phyloP scores from a whole-genome alignment of 2,797 vertebrate genomes.

The Kryptolebias ocellatus region DNA sequence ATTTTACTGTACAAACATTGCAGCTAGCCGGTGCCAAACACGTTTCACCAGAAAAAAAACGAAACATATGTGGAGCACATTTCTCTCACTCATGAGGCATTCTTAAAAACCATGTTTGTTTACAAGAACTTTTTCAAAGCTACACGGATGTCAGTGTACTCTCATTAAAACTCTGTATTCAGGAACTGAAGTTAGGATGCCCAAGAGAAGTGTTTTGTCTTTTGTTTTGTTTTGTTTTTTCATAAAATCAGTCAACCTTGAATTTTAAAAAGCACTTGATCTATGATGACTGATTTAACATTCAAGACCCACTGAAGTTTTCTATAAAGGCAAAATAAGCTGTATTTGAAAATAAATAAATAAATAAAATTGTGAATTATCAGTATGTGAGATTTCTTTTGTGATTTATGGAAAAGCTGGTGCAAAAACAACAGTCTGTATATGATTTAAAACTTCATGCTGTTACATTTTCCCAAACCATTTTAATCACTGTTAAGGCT shows the following conservation, averaged over 20 bases:
- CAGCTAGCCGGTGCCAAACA: slow-evolving; percentile 38
- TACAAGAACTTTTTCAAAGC: slow-evolving; percentile 65
- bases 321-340: slow-evolving; percentile 76
- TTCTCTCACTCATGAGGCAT: slow-evolving; percentile 43
- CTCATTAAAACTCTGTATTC: slow-evolving; percentile 60
- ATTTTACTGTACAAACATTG: slow-evolving; percentile 61
- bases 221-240: slow-evolving; percentile 10
- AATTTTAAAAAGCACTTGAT: slow-evolving; percentile 54
- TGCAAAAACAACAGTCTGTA: neutral
- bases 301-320: slow-evolving; percentile 24
- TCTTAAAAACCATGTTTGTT: slow-evolving; percentile 70
- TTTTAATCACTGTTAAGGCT: neutral
- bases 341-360: slow-evolving; percentile 71
- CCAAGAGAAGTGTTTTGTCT: slow-evolving; percentile 9
- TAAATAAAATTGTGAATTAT: slow-evolving; percentile 66
- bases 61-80: slow-evolving; percentile 45
- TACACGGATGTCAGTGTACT: slow-evolving; percentile 57
- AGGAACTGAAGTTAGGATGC: slow-evolving; percentile 51
- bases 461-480: neutral
- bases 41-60: slow-evolving; percentile 27
- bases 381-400: slow-evolving; percentile 23
- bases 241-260: slow-evolving; percentile 39
- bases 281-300: slow-evolving; percentile 7
- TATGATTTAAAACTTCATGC: neutral
- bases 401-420: neutral